Evolutionary conservation across 2,888 invertebrate genomes (phyloP), one percentile per base, ranked within the genome.

Genomic region (Creontiades dilutus): DNA sequence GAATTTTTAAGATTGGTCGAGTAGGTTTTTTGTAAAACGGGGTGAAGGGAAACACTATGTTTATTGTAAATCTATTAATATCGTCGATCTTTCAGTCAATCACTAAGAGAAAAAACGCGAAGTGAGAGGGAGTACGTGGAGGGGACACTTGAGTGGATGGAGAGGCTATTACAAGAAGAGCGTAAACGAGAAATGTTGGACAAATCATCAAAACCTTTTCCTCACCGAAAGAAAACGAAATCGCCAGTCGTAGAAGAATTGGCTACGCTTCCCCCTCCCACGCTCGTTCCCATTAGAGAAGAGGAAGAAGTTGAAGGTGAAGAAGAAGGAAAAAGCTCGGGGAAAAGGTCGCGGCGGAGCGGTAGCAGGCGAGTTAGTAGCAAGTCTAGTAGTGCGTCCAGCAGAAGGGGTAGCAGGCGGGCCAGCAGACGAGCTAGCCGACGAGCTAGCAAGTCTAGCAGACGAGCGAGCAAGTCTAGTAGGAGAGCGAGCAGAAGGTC

Each of bases 111-210:
- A 55, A 89, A 28, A 52, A 27, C n/a, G 9, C 46, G 61, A 84
- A 12, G 19, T 1, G 75, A 82, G 23, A 84, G 23, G 27, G 4
- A 55, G 28, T 82, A 89, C 52, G 75, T 89, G 7, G 76, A 52
- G 27, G 84, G 68, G n/a, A 68, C 82, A 9, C 37, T 89, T 9
- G 89, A 89, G 84, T 89, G 89, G 89, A 89, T 89, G 89, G 76
- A 89, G 13, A 61, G 89, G 84, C 75, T 89, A 16, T 19, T 89
- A 28, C 76, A 52, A 16, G 88, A 88, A 78, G 88, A 88, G n/a
- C 48, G 28, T 48, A 76, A 88, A 14, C 52, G 7, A n/a, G 52
- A 88, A 52, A 78, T 23, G 14, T 16, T 55, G 13, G 68, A 68
- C 14, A 76, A 88, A 16, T 27, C 68, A n/a, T 23, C 68, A 12